These are phyloP conservation scores for Acleris literana DNA, from an alignment of 2,888 invertebrate species.

Conservation along the genomic window DNA sequence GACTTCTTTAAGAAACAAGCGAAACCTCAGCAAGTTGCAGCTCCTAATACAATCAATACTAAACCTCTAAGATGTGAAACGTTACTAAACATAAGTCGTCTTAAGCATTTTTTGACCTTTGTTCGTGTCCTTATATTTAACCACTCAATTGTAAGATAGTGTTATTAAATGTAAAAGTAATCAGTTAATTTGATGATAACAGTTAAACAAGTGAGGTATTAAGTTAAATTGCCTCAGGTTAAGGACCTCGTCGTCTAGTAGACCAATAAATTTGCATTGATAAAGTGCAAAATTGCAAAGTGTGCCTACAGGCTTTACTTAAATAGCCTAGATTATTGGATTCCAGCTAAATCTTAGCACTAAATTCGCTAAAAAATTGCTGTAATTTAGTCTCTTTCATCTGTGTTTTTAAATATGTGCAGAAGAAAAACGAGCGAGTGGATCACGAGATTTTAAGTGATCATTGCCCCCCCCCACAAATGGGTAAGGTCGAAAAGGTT, in stretches of 20 bases:
- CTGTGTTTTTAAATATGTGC: no score
- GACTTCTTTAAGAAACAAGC: no score
- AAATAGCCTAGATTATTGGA: constrained; percentile 23
- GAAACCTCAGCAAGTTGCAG: no score
- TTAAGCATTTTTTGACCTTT: no score
- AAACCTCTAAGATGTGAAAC: no score
- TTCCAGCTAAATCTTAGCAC: constrained; percentile 8
- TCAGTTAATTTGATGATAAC: not conserved
- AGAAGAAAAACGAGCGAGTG: no score
- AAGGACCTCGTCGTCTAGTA: not conserved
- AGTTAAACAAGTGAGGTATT: not conserved
- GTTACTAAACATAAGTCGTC: no score
- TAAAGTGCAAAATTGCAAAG: constrained; percentile 12
- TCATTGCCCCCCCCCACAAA: no score
- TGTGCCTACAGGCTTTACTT: constrained; percentile 1
- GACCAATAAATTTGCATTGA: constrained; percentile 25
- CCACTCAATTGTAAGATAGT: not conserved
- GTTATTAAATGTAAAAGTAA: not conserved
- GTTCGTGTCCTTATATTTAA: not conserved
- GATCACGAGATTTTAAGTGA: no score
- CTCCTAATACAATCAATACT: no score
- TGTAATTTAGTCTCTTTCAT: not conserved
- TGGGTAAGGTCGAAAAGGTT: no score
- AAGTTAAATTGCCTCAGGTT: not conserved
- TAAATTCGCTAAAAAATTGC: constrained; percentile 17